These are phyloP conservation scores for Camelus dromedarius DNA, from an alignment of 2,113 vertebrate species.

Conservation along the genomic window DNA sequence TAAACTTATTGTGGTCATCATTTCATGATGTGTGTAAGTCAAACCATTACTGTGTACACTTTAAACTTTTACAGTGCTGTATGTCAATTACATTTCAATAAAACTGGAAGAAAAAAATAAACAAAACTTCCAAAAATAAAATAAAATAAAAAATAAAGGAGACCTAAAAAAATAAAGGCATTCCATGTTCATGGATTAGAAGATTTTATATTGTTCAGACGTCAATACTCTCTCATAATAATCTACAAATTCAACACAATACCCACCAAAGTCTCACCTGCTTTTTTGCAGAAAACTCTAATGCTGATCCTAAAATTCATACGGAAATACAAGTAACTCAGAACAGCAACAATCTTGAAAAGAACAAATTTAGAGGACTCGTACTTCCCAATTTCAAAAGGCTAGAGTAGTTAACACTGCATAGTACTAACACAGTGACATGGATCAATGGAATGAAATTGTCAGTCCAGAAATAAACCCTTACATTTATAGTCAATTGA, in stretches of 20 bases:
- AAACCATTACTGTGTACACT: too few species aligned
- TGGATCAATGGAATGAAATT: background rate
- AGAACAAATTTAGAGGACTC: background rate
- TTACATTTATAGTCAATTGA: background rate
- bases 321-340: background rate
- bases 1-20: too few species aligned
- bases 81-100: too few species aligned
- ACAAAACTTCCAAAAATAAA: too few species aligned
- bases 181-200: background rate
- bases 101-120: too few species aligned
- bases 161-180: background rate
- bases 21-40: too few species aligned
- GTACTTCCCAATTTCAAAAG: conserved; percentile 25
- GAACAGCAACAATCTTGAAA: background rate
- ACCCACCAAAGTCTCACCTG: background rate
- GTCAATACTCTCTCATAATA: background rate
- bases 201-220: background rate
- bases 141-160: background rate
- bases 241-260: background rate
- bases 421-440: background rate
- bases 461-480: background rate
- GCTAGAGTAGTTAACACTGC: background rate
- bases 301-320: background rate
- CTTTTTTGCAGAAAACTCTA: conserved; percentile 6
- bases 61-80: too few species aligned